Percentiles rank a stretch among this genome's conserved stretches.
These are phyloP conservation scores for Gorsachius goisagi DNA, from an alignment of 2,113 vertebrate genomes.

Conservation along the genomic window DNA sequence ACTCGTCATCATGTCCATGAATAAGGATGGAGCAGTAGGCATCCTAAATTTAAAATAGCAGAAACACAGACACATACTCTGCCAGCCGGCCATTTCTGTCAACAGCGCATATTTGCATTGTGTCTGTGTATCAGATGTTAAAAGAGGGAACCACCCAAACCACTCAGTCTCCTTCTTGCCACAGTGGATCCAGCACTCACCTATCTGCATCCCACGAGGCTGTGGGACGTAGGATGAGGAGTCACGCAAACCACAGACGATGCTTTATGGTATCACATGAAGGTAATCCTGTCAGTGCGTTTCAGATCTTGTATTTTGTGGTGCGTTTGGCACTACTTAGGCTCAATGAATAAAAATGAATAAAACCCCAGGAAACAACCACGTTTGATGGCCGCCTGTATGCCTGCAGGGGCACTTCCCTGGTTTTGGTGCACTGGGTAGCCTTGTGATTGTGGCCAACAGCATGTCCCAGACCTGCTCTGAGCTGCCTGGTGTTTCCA, in stretches of 20 bases:
- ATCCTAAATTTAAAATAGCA: constrained; percentile 9
- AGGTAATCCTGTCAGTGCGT: neutral
- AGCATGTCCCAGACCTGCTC: neutral
- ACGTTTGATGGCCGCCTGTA: neutral
- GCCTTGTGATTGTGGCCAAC: neutral
- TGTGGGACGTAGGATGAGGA: neutral
- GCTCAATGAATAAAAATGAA: neutral
- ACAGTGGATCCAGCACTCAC: accelerated
- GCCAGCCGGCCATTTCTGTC: constrained; percentile 30
- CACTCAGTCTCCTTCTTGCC: neutral
- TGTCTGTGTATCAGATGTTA: neutral
- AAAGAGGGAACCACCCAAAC: neutral
- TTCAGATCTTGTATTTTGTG: neutral
- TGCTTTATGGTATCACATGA: neutral
- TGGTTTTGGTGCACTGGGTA: neutral
- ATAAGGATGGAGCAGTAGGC: neutral
- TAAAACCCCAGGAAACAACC: neutral
- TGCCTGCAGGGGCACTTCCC: accelerated
- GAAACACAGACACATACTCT: neutral
- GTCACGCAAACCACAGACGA: neutral
- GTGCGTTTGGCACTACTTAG: neutral
- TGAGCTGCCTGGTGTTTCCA: neutral
- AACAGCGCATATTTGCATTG: neutral
- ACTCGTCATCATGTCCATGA: neutral
- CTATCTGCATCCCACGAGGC: neutral